Percentiles rank a stretch among this genome's conserved stretches.
Conservation (phyloP, 2,888 invertebrate species). For the Argyra leucocephala region DNA sequence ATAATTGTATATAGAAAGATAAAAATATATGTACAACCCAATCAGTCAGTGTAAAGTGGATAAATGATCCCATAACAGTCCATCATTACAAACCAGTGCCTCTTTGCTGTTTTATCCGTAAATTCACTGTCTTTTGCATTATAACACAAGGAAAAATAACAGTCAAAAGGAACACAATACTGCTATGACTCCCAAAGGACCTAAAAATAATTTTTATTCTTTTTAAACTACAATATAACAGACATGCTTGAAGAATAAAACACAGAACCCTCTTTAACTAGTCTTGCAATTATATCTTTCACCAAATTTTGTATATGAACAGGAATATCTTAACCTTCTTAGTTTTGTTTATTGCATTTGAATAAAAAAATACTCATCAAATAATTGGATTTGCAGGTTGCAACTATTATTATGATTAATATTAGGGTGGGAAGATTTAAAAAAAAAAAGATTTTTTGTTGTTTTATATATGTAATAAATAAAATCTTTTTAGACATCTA, state of each 20-base stretch:
- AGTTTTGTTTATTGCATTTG: not conserved
- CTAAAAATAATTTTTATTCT: slow-evolving; percentile 15
- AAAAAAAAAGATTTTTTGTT: not conserved
- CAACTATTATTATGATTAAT: slow-evolving; percentile 1
- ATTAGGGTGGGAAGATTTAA: not conserved
- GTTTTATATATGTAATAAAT: not conserved
- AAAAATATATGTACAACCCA: not conserved
- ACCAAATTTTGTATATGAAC: not conserved
- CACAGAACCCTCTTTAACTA: not conserved
- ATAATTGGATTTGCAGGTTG: slow-evolving; percentile 6
- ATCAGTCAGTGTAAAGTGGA: slow-evolving; percentile 18
- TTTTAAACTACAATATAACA: not conserved
- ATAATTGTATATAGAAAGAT: not conserved
- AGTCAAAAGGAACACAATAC: not conserved
- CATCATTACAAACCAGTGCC: not conserved
- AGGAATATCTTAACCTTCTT: not conserved
- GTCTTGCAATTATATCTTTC: not conserved
- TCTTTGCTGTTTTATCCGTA: not conserved
- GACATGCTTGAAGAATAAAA: not conserved
- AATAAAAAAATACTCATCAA: not conserved
- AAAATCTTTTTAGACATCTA: too few relatives aligned
- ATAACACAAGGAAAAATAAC: not conserved
- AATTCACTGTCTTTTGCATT: not conserved
- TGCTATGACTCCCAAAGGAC: slow-evolving; percentile 17
- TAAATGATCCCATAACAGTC: slow-evolving; percentile 17